Conservation (phyloP, 1,140 invertebrate genomes). For the Dryas iulia region DNA sequence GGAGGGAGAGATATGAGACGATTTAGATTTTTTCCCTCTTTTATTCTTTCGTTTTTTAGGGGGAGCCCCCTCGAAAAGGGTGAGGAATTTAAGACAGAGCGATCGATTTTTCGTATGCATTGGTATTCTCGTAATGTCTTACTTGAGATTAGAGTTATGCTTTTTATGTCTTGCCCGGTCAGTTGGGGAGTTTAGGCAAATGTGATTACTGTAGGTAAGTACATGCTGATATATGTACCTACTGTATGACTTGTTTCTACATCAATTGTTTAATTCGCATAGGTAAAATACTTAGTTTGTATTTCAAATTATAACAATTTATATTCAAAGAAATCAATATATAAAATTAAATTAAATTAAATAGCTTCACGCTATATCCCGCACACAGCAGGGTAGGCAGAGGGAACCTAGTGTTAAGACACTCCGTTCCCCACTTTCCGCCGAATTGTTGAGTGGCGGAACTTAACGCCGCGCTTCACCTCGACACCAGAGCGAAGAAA, state of each 20-base stretch:
- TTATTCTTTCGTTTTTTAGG: constrained; percentile 79
- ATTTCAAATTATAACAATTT: background rate
- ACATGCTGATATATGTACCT: constrained; percentile 8
- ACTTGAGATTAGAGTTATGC: constrained; percentile 77
- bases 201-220: constrained; percentile 7
- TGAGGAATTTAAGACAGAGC: constrained; percentile 79
- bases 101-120: constrained; percentile 79
- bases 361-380: no score
- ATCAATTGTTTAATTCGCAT: background rate
- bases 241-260: constrained; percentile 8
- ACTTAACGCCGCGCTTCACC: no score
- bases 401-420: no score
- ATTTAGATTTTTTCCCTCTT: constrained; percentile 80
- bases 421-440: no score
- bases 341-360: no score
- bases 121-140: constrained; percentile 79
- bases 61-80: constrained; percentile 76
- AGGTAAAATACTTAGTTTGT: no score
- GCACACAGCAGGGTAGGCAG: no score
- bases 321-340: no score
- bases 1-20: constrained; percentile 76
- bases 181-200: constrained; percentile 20
- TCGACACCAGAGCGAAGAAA: no score
- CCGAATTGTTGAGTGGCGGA: no score
- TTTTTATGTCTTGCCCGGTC: constrained; percentile 40